Conservation (phyloP, 2,113 vertebrate genomes). For the Trogon melanurus region DNA sequence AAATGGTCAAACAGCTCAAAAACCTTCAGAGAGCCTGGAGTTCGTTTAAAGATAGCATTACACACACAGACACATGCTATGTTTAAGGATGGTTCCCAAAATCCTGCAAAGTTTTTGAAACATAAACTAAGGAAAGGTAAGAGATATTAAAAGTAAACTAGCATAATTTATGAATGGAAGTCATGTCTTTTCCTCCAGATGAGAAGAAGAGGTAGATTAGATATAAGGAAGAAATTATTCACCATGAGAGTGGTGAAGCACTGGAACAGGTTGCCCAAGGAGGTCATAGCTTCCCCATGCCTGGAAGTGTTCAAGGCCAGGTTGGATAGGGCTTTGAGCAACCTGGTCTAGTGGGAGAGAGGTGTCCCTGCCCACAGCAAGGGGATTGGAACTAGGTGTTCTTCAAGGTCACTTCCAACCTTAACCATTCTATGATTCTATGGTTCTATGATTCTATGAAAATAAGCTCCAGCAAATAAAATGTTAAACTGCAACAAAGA, state of each 20-base stretch:
- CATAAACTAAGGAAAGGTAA: background rate
- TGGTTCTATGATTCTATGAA: background rate
- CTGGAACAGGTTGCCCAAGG: too few species aligned
- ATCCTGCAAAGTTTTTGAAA: background rate
- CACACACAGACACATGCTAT: background rate
- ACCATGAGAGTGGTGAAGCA: too few species aligned
- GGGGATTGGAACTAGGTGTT: too few species aligned
- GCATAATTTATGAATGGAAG: background rate
- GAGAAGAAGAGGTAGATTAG: background rate
- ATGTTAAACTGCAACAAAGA: constrained; percentile 5
- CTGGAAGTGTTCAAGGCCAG: too few species aligned
- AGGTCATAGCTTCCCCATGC: too few species aligned
- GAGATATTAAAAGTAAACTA: background rate
- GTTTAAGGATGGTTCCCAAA: background rate
- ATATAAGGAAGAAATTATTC: too few species aligned
- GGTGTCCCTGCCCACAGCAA: too few species aligned
- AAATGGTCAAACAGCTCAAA: background rate
- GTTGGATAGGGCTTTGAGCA: too few species aligned
- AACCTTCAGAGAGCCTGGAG: background rate
- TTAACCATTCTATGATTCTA: too few species aligned
- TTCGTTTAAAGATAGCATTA: background rate
- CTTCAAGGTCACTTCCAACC: too few species aligned
- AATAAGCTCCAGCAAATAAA: constrained; percentile 21
- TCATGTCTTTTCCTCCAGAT: background rate
- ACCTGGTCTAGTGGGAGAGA: too few species aligned